Base-by-base conservation (phyloP, 2,113 vertebrate genomes). In the Trematomus loennbergii region DNA sequence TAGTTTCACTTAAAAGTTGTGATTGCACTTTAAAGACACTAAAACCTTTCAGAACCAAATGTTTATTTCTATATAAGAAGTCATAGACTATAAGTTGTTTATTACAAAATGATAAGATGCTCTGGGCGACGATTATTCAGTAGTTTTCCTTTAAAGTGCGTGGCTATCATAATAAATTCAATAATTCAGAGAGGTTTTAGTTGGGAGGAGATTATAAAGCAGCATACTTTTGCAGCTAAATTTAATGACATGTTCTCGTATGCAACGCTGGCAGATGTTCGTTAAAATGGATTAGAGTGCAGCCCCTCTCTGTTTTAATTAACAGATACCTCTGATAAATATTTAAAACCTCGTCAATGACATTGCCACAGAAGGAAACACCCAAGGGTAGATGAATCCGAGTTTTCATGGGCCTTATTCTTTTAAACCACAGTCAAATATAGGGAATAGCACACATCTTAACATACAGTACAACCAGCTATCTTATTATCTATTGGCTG, bases 221-320 rank as follows among this genome's bases (percentile, higher is more conserved):
- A 0, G 22, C 29, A 6, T 45, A 79, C 62, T 83, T 82, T 85
- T 66, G 65, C 63, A 62, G 50, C 72, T 59, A 75, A 49, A 54
- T 88, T 90, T 90, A 91, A 86, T 86, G 89, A 82, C 87, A 78
- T 79, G 87, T 89, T 82, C 76, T 75, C 66, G 17, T 79, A 85
- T 88, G 85, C 79, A 78, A 67, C 77, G 83, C 88, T 92, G 93
- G 91, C 93, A 90, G 89, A 89, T 89, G 85, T 90, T 93, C 58
- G 88, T 87, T 90, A 88, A 90, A 88, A 90, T 86, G 84, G 86
- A 93, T 94, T 87, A 85, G 84, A 87, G 82, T 82, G 86, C 86
- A 92, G 83, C 82, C 81, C 63, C 82, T 87, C 79, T 81, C 89
- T 91, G 89, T 90, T 94, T 93, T 94, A 94, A 94, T 94, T 94